Percentiles rank a stretch among this genome's conserved stretches.
Evolutionary conservation across 2,113 vertebrate species (phyloP).

Genomic region (Danionella cerebrum): DNA sequence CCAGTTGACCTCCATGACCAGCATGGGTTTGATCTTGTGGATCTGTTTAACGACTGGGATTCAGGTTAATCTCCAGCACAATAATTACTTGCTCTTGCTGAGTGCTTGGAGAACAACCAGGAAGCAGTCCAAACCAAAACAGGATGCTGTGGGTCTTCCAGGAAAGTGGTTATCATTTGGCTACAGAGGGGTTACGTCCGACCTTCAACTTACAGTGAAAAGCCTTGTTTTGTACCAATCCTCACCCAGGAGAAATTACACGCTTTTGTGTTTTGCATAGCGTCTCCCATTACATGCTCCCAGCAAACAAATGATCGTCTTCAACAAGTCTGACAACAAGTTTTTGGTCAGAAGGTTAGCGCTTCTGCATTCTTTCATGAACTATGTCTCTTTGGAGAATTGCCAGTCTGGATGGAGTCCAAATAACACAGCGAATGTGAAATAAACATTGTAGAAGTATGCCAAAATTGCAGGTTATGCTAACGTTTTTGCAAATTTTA

Average conservation of each 20-base stretch:
- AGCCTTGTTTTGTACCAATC: background rate
- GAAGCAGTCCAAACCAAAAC: constrained; percentile 50
- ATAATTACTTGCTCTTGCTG: background rate
- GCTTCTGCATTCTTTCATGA: background rate
- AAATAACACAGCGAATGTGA: background rate
- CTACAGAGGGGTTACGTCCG: background rate
- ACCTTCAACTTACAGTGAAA: background rate
- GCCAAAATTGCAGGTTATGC: no score
- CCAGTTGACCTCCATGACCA: background rate
- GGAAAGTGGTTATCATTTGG: constrained; percentile 25
- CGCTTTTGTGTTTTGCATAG: constrained; percentile 1
- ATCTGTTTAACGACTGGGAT: background rate
- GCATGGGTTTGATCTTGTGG: background rate
- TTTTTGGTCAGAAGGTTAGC: background rate
- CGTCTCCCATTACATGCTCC: background rate
- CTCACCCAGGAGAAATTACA: background rate
- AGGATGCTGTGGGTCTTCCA: constrained; percentile 48
- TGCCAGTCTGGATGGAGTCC: background rate
- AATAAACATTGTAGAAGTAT: no score
- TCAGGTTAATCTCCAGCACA: background rate
- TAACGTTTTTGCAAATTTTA: no score
- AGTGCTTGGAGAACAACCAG: constrained; percentile 35
- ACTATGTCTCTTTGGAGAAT: background rate
- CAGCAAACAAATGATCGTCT: background rate
- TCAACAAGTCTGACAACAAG: background rate